Evolutionary conservation across 2,797 vertebrate genomes (phyloP).

Genomic region (Brotogeris chrysoptera): DNA sequence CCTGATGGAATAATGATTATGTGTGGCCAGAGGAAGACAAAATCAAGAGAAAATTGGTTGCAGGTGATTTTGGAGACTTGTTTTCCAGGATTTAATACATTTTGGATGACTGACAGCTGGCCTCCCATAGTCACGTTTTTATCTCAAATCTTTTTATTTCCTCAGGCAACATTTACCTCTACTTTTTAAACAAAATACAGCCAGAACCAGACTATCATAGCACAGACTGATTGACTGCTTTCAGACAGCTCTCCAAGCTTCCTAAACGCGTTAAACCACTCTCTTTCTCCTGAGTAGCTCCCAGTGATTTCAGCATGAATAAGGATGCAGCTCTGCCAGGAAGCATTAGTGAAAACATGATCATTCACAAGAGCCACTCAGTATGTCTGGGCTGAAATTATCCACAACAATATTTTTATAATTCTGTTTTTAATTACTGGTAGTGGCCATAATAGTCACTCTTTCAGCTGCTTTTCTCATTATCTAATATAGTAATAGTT

Average conservation of each 20-base stretch:
- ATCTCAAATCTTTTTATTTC: conserved; percentile 28
- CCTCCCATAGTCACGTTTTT: neutral
- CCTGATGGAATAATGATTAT: neutral
- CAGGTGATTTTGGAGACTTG: neutral
- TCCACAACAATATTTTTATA: neutral
- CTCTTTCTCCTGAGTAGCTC: neutral
- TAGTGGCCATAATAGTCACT: neutral
- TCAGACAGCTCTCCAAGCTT: conserved; percentile 30
- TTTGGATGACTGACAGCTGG: conserved; percentile 20
- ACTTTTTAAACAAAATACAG: conserved; percentile 34
- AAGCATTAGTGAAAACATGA: conserved; percentile 25
- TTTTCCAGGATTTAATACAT: neutral
- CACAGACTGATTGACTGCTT: conserved; percentile 41
- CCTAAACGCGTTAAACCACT: neutral
- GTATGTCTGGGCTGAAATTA: conserved; percentile 16
- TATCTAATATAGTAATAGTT: neutral
- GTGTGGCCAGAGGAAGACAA: neutral
- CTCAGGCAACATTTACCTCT: conserved; percentile 24
- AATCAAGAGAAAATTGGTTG: neutral
- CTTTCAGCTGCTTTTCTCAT: neutral
- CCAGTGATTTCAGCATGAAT: neutral
- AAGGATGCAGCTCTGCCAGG: conserved; percentile 16
- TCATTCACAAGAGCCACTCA: neutral
- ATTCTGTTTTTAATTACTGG: conserved; percentile 9
- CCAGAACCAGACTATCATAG: neutral